Conservation (phyloP, 2,888 invertebrate species). For the Atethmia centrago region DNA sequence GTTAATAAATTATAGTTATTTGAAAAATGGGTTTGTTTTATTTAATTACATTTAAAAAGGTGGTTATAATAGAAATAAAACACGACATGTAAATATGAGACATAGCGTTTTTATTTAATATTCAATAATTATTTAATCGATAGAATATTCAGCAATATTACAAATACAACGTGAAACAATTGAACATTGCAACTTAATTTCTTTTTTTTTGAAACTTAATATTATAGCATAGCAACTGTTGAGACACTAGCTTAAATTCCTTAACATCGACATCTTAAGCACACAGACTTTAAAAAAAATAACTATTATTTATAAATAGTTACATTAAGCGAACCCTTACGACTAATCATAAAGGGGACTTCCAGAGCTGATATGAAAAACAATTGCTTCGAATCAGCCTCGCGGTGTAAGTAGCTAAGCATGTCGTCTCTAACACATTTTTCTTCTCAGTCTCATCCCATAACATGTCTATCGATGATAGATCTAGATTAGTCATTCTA, state of each 20-base stretch:
- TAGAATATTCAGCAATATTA: constrained; percentile 90
- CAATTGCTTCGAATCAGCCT: constrained; percentile 72
- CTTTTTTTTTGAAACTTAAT: constrained; percentile 86
- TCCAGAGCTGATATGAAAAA: constrained; percentile 74
- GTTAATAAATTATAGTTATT: constrained; percentile 72
- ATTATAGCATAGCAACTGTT: constrained; percentile 82
- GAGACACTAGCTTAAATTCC: constrained; percentile 75
- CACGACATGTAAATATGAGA: constrained; percentile 84
- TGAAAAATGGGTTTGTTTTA: constrained; percentile 41
- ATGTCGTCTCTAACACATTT: constrained; percentile 67
- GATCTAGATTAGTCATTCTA: constrained; percentile 52
- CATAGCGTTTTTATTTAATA: constrained; percentile 90
- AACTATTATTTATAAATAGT: constrained; percentile 76
- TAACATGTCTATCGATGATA: constrained; percentile 65
- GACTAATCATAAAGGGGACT: constrained; percentile 64
- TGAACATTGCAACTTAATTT: constrained; percentile 86
- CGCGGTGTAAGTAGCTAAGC: constrained; percentile 73
- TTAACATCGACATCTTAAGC: constrained; percentile 84
- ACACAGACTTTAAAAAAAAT: constrained; percentile 84
- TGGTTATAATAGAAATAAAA: constrained; percentile 72
- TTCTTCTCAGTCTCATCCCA: constrained; percentile 75
- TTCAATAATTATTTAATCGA: constrained; percentile 88
- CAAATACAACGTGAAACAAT: constrained; percentile 90
- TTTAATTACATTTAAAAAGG: not conserved
- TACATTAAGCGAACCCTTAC: constrained; percentile 69